A percentile compares a stretch with the other conserved stretches of the same genome.
Evolutionary conservation across 2,797 vertebrate genomes (phyloP).

Genomic region (Acanthis flammea): DNA sequence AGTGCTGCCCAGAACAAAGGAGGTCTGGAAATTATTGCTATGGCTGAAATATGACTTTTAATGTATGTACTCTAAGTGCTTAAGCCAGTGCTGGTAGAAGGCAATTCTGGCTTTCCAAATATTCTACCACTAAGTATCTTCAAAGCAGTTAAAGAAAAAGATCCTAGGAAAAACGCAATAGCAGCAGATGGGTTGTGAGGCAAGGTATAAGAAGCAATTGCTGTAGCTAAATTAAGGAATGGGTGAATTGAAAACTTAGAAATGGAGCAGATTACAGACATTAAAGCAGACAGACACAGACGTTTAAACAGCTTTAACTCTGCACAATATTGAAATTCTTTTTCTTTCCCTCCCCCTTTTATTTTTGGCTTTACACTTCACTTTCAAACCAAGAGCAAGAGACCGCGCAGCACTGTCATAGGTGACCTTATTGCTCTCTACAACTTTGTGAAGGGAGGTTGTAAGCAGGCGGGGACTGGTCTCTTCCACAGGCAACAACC

Average conservation of each 20-base stretch:
- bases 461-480: background rate
- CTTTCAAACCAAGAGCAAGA: background rate
- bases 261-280: background rate
- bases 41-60: background rate
- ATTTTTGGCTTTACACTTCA: background rate
- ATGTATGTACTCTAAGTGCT: background rate
- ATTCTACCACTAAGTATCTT: background rate
- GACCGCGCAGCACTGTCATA: accelerated
- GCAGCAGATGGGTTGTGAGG: too few species aligned
- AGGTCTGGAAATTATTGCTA: background rate
- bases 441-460: background rate
- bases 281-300: background rate
- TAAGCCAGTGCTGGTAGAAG: background rate
- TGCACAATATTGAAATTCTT: background rate
- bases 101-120: background rate
- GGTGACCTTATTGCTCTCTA: background rate
- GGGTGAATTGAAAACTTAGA: background rate
- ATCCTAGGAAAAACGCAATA: too few species aligned
- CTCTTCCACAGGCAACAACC: background rate
- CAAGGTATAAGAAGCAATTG: background rate
- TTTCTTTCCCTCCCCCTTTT: background rate
- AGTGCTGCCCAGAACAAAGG: background rate
- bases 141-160: background rate
- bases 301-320: background rate
- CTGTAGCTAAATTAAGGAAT: background rate